Percentiles rank a stretch among this genome's conserved stretches.
Conservation (phyloP, 1,140 invertebrate species). For the Lepidurus couesii region DNA sequence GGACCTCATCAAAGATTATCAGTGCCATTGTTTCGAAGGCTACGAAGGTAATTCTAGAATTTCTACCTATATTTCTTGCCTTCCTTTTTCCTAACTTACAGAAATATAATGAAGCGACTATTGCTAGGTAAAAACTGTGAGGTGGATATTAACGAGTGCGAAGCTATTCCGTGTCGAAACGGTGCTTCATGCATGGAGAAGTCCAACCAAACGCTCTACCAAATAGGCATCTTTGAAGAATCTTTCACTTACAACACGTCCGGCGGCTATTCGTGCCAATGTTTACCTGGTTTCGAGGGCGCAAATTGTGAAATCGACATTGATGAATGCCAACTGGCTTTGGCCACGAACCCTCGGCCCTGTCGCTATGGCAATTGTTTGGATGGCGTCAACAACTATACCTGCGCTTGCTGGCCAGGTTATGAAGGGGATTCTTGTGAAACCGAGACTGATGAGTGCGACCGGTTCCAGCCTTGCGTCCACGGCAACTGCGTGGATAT, state of each 20-base stretch:
- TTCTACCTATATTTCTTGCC: neutral
- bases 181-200: conserved; percentile 72
- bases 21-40: conserved; percentile 66
- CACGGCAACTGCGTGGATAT: conserved; percentile 51
- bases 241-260: conserved; percentile 42
- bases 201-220: conserved; percentile 66
- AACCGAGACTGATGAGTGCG: conserved; percentile 72
- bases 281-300: conserved; percentile 69
- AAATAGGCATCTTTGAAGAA: conserved; percentile 36
- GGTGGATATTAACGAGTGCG: conserved; percentile 74
- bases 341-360: conserved; percentile 34
- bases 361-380: conserved; percentile 37
- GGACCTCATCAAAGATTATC: conserved; percentile 73
- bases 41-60: conserved; percentile 52
- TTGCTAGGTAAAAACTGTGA: conserved; percentile 69
- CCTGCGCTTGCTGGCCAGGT: conserved; percentile 47
- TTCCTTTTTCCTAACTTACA: neutral
- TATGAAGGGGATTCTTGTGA: conserved; percentile 78
- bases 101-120: neutral
- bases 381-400: conserved; percentile 41
- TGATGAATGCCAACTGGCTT: conserved; percentile 68
- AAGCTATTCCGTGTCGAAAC: conserved; percentile 68
- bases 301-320: conserved; percentile 78
- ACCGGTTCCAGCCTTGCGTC: conserved; percentile 62
- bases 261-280: conserved; percentile 69